Evolutionary conservation across 2,113 vertebrate species (phyloP), one percentile per base, ranked within the genome.

Genomic region (Cichladusa arquata): DNA sequence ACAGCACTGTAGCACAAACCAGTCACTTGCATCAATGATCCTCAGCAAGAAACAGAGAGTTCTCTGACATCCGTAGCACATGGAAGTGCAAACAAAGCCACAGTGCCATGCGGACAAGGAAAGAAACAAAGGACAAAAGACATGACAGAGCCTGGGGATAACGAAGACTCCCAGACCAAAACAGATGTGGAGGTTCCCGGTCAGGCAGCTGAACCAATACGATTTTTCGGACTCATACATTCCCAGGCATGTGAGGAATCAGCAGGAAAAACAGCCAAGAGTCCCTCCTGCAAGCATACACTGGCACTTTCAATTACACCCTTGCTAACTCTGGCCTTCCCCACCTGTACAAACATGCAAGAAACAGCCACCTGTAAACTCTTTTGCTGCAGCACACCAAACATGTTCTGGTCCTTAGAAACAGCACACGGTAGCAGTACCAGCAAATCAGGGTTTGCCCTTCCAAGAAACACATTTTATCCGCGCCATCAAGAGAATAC

Each of bases 81-180:
- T 0, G 0, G 13, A 77, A 50, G 47, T 23, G 54, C 3, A 3
- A 84, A 36, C 5, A 23, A 61, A 84, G 56, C 44, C 61, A 20
- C 5, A 0, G 29, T 6, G 40, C 22, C 2, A 0, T 0, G 19
- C 0, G 0, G 48, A 51, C 2, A 1, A 44, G 22, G 11, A 58
- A 66, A 45, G 18, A 82, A 94, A 45, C 22, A 25, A 58, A 45
- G 12, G n/a, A n/a, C 5, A 25, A 20, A 38, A 58, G 18, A 61
- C 17, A 12, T 0, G 2, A 19, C 36, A 61, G 47, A 86, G 23
- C 54, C 42, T 1, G 0, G 36, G 29, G 20, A n/a, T 0, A 2
- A 60, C 38, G 50, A 84, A 70, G 51, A 48, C 38, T 50, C 36
- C 24, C 1, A 1, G 42, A 58, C 11, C 28, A 53, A 81, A 90